Conservation (phyloP, 2,113 vertebrate species). For the Miniopterus natalensis region DNA sequence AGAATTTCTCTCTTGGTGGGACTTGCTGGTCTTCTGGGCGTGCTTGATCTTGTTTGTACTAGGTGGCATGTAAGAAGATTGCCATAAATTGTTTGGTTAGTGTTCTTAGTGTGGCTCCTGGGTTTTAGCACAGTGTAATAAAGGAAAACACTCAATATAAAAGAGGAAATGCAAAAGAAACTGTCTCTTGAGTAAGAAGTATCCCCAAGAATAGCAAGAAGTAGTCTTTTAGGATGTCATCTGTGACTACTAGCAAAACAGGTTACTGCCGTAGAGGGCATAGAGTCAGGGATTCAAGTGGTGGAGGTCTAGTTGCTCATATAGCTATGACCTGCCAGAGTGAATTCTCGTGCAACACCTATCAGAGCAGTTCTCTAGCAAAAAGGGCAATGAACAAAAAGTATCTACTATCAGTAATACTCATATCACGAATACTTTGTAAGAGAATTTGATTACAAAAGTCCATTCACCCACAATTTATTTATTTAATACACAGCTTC, state of each 20-base stretch:
- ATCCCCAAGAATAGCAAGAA: neutral
- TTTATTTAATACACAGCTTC: neutral
- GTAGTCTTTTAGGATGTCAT: neutral
- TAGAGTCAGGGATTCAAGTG: neutral
- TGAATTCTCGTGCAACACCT: neutral
- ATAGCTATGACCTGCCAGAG: neutral
- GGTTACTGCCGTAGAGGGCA: neutral
- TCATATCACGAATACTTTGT: neutral
- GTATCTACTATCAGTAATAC: neutral
- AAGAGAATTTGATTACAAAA: slow-evolving; percentile 32
- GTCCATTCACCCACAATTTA: neutral
- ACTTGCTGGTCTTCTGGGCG: neutral
- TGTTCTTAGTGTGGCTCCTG: neutral
- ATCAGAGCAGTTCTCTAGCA: neutral
- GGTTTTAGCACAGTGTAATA: neutral
- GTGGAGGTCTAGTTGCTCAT: neutral
- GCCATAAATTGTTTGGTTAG: neutral
- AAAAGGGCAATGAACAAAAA: neutral
- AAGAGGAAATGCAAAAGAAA: neutral
- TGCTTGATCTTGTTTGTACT: neutral
- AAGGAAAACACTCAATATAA: neutral
- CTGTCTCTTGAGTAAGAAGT: neutral
- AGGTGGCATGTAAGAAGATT: neutral
- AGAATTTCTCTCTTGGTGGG: neutral
- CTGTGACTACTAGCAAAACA: neutral